Percentiles rank a stretch among this genome's conserved stretches.
Evolutionary conservation across 2,888 invertebrate species (phyloP).

Genomic region (Stegana nigrithorax): DNA sequence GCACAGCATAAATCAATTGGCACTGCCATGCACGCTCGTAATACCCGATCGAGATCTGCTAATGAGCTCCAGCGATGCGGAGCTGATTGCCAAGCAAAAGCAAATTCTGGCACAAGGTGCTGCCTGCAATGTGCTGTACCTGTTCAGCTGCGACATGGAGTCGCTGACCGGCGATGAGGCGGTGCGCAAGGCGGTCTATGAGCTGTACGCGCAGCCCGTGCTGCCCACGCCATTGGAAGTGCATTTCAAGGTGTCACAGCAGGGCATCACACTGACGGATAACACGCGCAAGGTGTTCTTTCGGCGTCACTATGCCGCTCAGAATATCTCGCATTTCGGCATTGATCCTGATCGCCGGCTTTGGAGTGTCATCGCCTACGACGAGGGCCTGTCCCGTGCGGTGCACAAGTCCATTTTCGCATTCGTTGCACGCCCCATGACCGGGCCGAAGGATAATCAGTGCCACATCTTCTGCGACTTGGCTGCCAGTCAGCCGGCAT

Average conservation of each 20-base stretch:
- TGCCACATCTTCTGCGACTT: constrained; percentile 97
- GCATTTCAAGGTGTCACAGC: constrained; percentile 95
- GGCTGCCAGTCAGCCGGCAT: constrained; percentile 90
- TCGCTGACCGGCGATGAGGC: constrained; percentile 89
- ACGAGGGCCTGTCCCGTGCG: constrained; percentile 39
- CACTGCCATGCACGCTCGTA: constrained; percentile 88
- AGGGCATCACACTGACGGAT: constrained; percentile 97
- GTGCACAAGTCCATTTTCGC: constrained; percentile 82
- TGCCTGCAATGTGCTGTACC: constrained; percentile 93
- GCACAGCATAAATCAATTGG: constrained; percentile 95
- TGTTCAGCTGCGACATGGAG: constrained; percentile 91
- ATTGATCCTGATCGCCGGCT: constrained; percentile 90
- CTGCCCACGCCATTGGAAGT: constrained; percentile 79
- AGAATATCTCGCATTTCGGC: constrained; percentile 90
- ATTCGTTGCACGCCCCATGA: constrained; percentile 90
- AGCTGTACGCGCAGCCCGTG: constrained; percentile 74
- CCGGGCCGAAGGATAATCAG: constrained; percentile 88
- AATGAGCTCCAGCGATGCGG: constrained; percentile 34
- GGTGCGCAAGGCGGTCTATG: constrained; percentile 81
- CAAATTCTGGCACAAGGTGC: constrained; percentile 75
- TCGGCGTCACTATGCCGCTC: constrained; percentile 91
- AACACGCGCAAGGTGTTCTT: constrained; percentile 87
- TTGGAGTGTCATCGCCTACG: constrained; percentile 70
- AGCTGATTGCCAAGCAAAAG: constrained; percentile 50
- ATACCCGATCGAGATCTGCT: constrained; percentile 73